These are phyloP conservation scores for Gonocerus acuteangulatus DNA, from an alignment of 2,888 invertebrate species.

Conservation along the genomic window DNA sequence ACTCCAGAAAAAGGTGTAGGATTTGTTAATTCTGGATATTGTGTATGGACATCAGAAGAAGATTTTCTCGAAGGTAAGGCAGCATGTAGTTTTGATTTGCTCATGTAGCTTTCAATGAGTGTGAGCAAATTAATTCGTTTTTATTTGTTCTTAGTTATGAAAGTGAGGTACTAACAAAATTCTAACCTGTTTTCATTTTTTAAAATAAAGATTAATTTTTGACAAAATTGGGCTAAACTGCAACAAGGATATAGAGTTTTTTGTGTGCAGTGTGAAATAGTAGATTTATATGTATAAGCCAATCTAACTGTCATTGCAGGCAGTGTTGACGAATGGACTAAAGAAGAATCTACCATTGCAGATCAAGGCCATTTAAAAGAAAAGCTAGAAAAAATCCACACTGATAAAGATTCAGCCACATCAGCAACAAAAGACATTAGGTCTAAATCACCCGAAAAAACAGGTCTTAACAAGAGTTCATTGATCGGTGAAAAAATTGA, in stretches of 20 bases:
- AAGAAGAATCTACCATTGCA: too few species aligned
- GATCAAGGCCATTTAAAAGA: too few species aligned
- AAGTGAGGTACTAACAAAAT: not conserved
- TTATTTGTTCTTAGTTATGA: not conserved
- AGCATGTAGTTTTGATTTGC: constrained; percentile 30
- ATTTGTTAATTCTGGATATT: constrained; percentile 36
- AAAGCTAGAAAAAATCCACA: too few species aligned
- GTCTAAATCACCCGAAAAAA: too few species aligned
- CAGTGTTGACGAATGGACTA: constrained; percentile 9
- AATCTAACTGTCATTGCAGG: constrained; percentile 23
- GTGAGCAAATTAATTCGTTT: constrained; percentile 10
- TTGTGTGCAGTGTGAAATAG: not conserved
- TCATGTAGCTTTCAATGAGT: constrained; percentile 10
- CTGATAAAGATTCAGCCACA: too few species aligned
- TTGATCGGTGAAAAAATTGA: too few species aligned
- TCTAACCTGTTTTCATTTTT: not conserved
- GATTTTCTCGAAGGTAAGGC: constrained; percentile 32
- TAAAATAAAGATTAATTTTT: not conserved
- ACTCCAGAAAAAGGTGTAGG: constrained; percentile 30
- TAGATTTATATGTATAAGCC: constrained; percentile 13
- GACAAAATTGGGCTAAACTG: constrained; percentile 4
- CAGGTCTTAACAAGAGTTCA: too few species aligned
- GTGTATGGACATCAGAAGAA: constrained; percentile 35
- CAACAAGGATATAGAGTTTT: constrained; percentile 18
- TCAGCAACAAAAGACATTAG: too few species aligned